Percentiles rank a stretch among this genome's conserved stretches.
phyloP scores from a whole-genome alignment of 2,888 invertebrate species.

The Tipula helvola region DNA sequence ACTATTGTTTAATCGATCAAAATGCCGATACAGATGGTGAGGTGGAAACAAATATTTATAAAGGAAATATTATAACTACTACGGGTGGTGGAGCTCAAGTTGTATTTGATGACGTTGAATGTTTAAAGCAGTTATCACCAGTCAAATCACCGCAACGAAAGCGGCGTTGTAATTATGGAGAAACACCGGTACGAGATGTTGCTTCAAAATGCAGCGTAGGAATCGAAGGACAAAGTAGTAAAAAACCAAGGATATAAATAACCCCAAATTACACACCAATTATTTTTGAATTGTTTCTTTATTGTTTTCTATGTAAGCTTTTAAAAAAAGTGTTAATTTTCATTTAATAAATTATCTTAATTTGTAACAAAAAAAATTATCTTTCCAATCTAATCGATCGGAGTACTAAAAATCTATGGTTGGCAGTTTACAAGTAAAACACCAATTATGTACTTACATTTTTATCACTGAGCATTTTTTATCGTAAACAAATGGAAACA shows the following conservation, averaged over 20 bases:
- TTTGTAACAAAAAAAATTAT: too few relatives aligned
- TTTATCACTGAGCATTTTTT: too few relatives aligned
- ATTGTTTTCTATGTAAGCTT: too few relatives aligned
- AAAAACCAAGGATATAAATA: constrained; percentile 27
- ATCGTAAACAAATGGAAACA: too few relatives aligned
- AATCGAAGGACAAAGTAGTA: constrained; percentile 34
- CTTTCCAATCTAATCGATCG: too few relatives aligned
- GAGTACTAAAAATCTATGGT: too few relatives aligned
- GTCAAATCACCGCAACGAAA: constrained; percentile 38
- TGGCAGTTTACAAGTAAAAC: too few relatives aligned
- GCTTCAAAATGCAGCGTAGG: constrained; percentile 32
- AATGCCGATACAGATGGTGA: constrained; percentile 87
- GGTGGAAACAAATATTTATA: constrained; percentile 83
- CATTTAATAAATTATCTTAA: too few relatives aligned
- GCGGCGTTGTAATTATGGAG: constrained; percentile 27
- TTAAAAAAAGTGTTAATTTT: too few relatives aligned
- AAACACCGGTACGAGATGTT: constrained; percentile 23
- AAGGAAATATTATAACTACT: constrained; percentile 88
- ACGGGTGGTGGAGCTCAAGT: constrained; percentile 92
- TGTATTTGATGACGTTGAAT: constrained; percentile 89
- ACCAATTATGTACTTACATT: too few relatives aligned
- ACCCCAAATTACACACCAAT: background rate
- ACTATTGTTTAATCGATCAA: constrained; percentile 88
- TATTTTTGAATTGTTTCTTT: background rate
- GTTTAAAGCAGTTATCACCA: constrained; percentile 70